Evolutionary conservation across 2,797 vertebrate genomes (phyloP), one percentile per base, ranked within the genome.

Genomic region (Clarias fuscus): DNA sequence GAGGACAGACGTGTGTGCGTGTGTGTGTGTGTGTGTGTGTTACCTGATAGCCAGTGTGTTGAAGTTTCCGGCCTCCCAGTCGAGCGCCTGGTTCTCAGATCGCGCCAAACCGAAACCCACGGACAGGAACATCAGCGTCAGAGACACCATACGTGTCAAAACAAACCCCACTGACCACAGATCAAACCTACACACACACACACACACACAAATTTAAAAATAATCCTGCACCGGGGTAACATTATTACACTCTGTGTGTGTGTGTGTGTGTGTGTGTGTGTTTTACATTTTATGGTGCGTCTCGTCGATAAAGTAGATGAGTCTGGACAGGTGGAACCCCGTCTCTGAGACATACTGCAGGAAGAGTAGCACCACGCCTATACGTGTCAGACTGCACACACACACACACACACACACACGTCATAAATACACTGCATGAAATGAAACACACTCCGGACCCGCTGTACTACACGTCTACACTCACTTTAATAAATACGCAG

Each of bases 401-500:
- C 24, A 85, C 56, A 65, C 18, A 67, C 30, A 84, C 40, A 81
- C n/a, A 67, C 14, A 27, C 5, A 53, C 20, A 58, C 30, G 30
- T 10, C 30, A 73, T 73, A 37, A 27, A 24, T 40, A 24, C 56
- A 17, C 37, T 70, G n/a, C 33, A 33, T 4, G 18, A 22, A n/a
- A 15, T 48, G 0, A 20, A 68, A 56, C 48, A 2, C 11, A 53
- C 48, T 68, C 33, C 59, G 15, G 59, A 58, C 40, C 2, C 11
- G 10, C n/a, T 8, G 6, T 1, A 67, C 11, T 7, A 78, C 43
- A 48, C 0, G 6, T 70, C 27, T 40, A 13, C 27, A 88, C 98
- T 97, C 94, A 99, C 98, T 99, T 98, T 90, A 99, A 95, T 92
- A 99, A 93, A 93, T 99, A 99, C 0, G 98, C 98, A 15, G 97